Evolutionary conservation across 2,888 invertebrate species (phyloP), one percentile per base, ranked within the genome.

Genomic region (Oscheius myriophilus): DNA sequence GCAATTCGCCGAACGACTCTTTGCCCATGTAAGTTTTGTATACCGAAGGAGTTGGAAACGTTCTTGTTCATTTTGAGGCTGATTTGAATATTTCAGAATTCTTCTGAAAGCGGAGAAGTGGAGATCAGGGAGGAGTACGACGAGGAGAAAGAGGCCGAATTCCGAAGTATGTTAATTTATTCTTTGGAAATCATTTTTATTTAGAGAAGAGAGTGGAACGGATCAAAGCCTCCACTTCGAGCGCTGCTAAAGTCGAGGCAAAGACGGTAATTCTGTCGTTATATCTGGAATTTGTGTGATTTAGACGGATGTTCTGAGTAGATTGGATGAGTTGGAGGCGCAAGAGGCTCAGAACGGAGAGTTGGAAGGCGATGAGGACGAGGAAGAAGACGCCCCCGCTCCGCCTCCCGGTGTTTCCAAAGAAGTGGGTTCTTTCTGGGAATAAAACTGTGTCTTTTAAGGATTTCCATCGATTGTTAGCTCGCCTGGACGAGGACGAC

Each of bases 121-220:
- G 67, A 67, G 39, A 67, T 67, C 21, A 42, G 21, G 12, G 67
- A 67, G 23, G 51, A 46, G 14, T 67, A 67, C 25, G 43, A 67
- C 41, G 67, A 67, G 33, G 61, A 67, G 21, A 33, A 49, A n/a
- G 67, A 67, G 46, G 61, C 42, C 12, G 54, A 67, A 43, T 59
- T 61, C 18, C 51, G 33, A 52, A 33, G 53, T 58, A 23, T 12
- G 42, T 42, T 58, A 21, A 42, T 58, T 58, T 45, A 3, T 3
- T 33, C 9, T 33, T 9, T 33, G n/a, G 33, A 33, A 33, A 33
- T 33, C 3, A 9, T 33, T 33, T 9, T 6, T 33, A 6, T 33
- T 3, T 33, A 52, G 52, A 18, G 52, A 52, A 52, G 23, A 52
- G 52, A 52, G n/a, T 25, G 2, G 26, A 52, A 26, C 52, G 52